Evolutionary conservation across 2,113 vertebrate species (phyloP).

Genomic region (Percina caprodes): DNA sequence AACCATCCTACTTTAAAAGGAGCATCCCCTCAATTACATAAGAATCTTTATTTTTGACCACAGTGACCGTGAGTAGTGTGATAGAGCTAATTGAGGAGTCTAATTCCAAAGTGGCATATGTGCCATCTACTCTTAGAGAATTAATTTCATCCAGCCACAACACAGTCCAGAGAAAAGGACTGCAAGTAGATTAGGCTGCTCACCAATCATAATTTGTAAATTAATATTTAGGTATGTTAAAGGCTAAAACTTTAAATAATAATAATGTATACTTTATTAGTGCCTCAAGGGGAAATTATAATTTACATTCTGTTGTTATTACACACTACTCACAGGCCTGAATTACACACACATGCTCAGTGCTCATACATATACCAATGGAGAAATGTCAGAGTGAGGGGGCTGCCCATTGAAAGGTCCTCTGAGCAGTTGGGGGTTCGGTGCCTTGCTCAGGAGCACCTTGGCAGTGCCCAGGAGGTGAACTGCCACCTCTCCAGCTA

Average conservation of each 20-base stretch:
- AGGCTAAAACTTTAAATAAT: neutral
- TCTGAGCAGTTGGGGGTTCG: no score
- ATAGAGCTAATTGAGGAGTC: conserved; percentile 27
- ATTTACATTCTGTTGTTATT: no score
- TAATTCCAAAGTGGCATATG: conserved; percentile 24
- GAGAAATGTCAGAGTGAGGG: no score
- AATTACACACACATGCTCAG: no score
- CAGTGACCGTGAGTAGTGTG: neutral
- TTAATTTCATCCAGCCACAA: conserved; percentile 20
- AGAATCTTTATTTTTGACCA: neutral
- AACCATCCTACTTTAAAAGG: conserved; percentile 27
- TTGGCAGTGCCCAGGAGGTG: no score
- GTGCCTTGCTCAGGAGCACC: no score
- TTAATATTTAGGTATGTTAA: neutral
- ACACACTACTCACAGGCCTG: no score
- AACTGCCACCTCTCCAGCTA: no score
- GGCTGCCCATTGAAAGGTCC: no score
- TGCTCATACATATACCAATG: no score
- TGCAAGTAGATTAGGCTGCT: neutral
- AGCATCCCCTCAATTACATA: conserved; percentile 4
- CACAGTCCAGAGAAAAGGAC: conserved; percentile 1
- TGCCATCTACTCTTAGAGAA: neutral
- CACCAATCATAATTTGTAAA: conserved; percentile 1
- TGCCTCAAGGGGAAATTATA: no score
- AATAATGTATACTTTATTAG: no score